Evolutionary conservation across 2,113 vertebrate genomes (phyloP), one percentile per base, ranked within the genome.

Genomic region (Gadus macrocephalus): DNA sequence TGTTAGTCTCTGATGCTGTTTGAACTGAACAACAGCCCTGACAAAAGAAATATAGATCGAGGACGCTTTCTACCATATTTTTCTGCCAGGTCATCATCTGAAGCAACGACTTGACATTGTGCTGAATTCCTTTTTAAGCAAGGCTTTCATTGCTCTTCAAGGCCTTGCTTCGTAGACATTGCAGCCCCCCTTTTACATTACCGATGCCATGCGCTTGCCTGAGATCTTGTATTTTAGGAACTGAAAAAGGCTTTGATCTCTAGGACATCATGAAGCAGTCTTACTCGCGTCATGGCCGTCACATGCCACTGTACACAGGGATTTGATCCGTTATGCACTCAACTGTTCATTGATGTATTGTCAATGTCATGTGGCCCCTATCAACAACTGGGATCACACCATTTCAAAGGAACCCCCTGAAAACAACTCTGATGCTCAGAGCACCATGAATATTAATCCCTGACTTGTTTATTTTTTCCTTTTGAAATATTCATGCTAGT

Each of bases 401-500:
- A 80, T 88, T 89, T 91, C 85, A 87, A 87, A 88, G 76, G 70
- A 82, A 68, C 49, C 67, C 55, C 67, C 38, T 73, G 60, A 82
- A 88, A 88, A 81, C 74, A 83, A 69, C 77, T 84, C 56, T n/a
- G 67, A 67, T 75, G 74, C 85, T 83, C 88, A 74, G 62, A 84
- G 87, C 82, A 83, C 67, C 85, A 87, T 91, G 83, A 89, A 91
- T 91, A 90, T 91, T 89, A 80, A 90, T 90, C 79, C 81, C 81
- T 83, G 78, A 84, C 83, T 89, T 90, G 84, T 90, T 90, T 90
- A 88, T 89, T 83, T 83, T 84, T 82, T 6, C 63, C 62, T 64
- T 75, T 67, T 91, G 77, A 91, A 91, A 92, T 92, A 90, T 91
- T 88, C 74, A 91, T 89, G 78, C 78, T 86, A 90, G 80, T 80